Evolutionary conservation across 2,888 invertebrate species (phyloP).

Genomic region (Philereme vetulata): DNA sequence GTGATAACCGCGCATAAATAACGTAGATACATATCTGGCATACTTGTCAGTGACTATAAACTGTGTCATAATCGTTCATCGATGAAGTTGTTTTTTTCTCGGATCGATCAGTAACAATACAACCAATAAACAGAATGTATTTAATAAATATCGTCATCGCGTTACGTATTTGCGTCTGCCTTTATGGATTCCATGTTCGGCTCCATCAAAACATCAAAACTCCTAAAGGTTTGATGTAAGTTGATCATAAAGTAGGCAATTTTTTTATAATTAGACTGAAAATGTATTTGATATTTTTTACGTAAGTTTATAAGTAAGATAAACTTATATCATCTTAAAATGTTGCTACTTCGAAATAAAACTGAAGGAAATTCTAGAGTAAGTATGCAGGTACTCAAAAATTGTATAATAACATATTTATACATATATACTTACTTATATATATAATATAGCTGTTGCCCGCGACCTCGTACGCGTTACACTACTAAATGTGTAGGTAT

Average conservation of each 20-base stretch:
- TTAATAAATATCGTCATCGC: constrained; percentile 28
- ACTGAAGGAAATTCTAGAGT: no score
- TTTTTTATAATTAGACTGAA: constrained; percentile 19
- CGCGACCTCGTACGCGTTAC: no score
- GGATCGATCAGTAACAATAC: constrained; percentile 25
- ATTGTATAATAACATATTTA: no score
- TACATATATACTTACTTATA: no score
- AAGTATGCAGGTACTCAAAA: no score
- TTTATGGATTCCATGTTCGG: constrained; percentile 14
- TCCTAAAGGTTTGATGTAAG: constrained; percentile 20
- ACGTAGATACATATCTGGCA: constrained; percentile 55
- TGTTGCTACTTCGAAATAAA: no score
- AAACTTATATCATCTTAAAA: no score
- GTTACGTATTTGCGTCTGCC: constrained; percentile 27
- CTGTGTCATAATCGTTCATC: constrained; percentile 44
- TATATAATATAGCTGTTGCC: no score
- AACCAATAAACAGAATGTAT: constrained; percentile 29
- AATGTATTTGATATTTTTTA: constrained; percentile 6
- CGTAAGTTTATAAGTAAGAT: no score
- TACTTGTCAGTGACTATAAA: constrained; percentile 45
- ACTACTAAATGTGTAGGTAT: no score
- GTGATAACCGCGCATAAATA: constrained; percentile 74
- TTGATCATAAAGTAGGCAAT: constrained; percentile 19
- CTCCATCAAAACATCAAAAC: no score
- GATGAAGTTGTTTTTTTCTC: constrained; percentile 31